Evolutionary conservation across 2,888 invertebrate species (phyloP).

Genomic region (Yponomeuta sedellus): DNA sequence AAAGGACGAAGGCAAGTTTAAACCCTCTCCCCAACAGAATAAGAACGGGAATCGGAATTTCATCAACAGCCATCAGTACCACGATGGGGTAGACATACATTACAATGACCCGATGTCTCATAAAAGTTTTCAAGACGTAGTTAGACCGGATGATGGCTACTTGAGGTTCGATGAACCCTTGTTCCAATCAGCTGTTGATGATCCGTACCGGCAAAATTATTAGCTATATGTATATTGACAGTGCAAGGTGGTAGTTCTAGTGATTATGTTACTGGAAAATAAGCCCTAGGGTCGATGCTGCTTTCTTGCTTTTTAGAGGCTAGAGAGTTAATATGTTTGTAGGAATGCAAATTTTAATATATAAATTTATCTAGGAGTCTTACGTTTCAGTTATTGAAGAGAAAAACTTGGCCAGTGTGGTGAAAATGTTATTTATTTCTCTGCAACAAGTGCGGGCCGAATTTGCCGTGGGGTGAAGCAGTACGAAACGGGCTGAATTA

Average conservation of each 20-base stretch:
- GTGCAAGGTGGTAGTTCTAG: not conserved
- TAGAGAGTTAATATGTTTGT: not conserved
- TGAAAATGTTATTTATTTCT: not conserved
- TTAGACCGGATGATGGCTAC: conserved; percentile 55
- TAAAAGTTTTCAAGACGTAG: conserved; percentile 53
- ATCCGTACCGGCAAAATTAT: conserved; percentile 66
- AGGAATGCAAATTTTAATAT: not conserved
- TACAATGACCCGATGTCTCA: conserved; percentile 52
- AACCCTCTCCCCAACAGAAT: conserved; percentile 23
- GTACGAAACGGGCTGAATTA: not conserved
- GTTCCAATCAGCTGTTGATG: conserved; percentile 60
- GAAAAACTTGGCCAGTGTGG: not conserved
- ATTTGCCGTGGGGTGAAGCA: not conserved
- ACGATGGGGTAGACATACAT: conserved; percentile 42
- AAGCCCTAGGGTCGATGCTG: not conserved
- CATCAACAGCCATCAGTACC: conserved; percentile 69
- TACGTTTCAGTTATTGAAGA: not conserved
- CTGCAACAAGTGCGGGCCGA: not conserved
- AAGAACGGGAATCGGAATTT: conserved; percentile 43
- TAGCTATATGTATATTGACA: conserved; percentile 28
- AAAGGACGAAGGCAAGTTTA: conserved; percentile 50
- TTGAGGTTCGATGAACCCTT: conserved; percentile 61
- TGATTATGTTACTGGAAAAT: not conserved
- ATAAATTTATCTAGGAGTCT: not conserved
- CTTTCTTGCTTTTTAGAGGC: not conserved